Percentiles rank a stretch among this genome's conserved stretches.
These are phyloP conservation scores for Dioctria linearis DNA, from an alignment of 2,888 invertebrate genomes.

Conservation along the genomic window DNA sequence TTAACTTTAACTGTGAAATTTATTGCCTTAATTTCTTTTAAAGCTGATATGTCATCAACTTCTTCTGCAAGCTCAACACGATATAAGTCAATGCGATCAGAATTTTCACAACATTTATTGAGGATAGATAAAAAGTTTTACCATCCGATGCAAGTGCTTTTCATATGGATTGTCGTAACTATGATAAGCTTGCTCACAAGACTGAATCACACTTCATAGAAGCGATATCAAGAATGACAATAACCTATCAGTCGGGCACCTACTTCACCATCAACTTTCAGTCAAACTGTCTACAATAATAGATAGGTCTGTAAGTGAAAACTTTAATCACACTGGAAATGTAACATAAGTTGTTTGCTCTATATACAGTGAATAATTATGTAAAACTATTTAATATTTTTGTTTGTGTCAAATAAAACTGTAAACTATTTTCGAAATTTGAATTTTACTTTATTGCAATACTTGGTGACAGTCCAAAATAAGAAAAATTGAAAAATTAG, in stretches of 20 bases:
- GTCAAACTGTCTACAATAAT: not conserved
- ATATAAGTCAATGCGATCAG: not conserved
- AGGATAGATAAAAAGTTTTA: not conserved
- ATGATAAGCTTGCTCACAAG: constrained; percentile 40
- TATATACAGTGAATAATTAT: constrained; percentile 17
- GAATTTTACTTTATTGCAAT: not conserved
- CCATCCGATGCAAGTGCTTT: not conserved
- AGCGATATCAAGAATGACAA: constrained; percentile 24
- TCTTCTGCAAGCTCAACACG: constrained; percentile 15
- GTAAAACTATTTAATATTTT: constrained; percentile 27
- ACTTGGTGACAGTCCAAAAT: too few species aligned
- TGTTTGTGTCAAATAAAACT: constrained; percentile 42
- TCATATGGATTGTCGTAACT: constrained; percentile 29
- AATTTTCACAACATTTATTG: not conserved
- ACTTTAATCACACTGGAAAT: not conserved
- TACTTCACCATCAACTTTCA: not conserved
- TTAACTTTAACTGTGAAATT: not conserved
- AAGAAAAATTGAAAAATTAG: too few species aligned
- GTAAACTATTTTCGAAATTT: constrained; percentile 39
- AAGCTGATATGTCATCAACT: constrained; percentile 42
- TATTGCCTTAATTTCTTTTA: not conserved
- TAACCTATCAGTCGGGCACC: constrained; percentile 39
- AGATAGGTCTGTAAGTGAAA: not conserved
- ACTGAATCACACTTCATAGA: constrained; percentile 44
- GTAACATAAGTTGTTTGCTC: constrained; percentile 30